These are phyloP conservation scores for Typhlichthys eigenmanni DNA, from an alignment of 2,797 vertebrate genomes.

Conservation along the genomic window DNA sequence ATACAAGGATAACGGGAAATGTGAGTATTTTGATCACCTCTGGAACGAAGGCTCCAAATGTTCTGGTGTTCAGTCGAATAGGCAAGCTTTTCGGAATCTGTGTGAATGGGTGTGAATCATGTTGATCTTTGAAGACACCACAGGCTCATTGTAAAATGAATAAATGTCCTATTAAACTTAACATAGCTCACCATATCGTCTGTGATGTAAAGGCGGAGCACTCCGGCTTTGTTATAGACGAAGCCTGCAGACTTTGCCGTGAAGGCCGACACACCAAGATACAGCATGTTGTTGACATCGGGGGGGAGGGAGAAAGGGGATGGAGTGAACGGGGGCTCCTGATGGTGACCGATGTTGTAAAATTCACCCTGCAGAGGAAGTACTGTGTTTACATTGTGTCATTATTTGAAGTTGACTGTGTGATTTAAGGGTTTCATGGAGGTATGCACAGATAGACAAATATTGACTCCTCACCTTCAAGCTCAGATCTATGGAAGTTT, in stretches of 20 bases:
- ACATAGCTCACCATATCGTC: slow-evolving; percentile 76
- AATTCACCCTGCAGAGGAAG: slow-evolving; percentile 71
- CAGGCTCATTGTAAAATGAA: neutral
- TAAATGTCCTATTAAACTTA: neutral
- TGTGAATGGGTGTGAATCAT: neutral
- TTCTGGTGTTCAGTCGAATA: slow-evolving; percentile 72
- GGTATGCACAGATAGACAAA: neutral
- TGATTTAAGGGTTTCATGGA: too few relatives aligned
- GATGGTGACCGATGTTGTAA: slow-evolving; percentile 75
- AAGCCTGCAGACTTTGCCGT: slow-evolving; percentile 81
- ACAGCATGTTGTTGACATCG: slow-evolving; percentile 76
- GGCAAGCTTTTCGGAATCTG: slow-evolving; percentile 74
- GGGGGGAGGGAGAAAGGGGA: slow-evolving; percentile 69
- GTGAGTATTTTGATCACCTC: slow-evolving; percentile 51
- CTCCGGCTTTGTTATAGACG: slow-evolving; percentile 79
- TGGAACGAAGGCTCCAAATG: slow-evolving; percentile 73
- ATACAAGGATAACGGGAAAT: neutral
- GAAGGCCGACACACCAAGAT: slow-evolving; percentile 81
- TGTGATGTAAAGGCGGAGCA: slow-evolving; percentile 75
- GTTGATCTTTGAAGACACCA: too few relatives aligned
- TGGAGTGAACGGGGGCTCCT: slow-evolving; percentile 78
- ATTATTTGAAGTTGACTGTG: too few relatives aligned
- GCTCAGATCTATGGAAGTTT: slow-evolving; percentile 60
- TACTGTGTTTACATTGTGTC: neutral
- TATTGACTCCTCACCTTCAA: slow-evolving; percentile 68